Conservation (phyloP, 2,888 invertebrate species). For the Acronicta alni region DNA sequence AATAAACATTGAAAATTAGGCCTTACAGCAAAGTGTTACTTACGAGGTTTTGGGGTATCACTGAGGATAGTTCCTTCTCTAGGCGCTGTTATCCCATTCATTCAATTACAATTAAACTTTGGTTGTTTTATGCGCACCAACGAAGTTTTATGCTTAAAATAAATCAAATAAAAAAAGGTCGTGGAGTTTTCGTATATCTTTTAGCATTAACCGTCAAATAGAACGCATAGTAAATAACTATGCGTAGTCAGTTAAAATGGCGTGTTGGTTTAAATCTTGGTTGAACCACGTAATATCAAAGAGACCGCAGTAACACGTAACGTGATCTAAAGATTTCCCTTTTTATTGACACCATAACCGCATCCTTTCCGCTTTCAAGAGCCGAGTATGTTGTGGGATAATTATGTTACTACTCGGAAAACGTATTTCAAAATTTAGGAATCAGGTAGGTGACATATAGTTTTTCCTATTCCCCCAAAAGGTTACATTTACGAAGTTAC, state of each 20-base stretch:
- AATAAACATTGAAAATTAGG: too few species aligned
- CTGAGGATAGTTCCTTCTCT: too few species aligned
- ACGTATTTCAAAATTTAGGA: too few species aligned
- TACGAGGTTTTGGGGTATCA: too few species aligned
- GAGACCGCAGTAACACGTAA: constrained; percentile 44
- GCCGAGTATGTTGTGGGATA: constrained; percentile 17
- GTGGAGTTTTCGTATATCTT: not conserved
- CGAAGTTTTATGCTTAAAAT: too few species aligned
- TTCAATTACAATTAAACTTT: too few species aligned
- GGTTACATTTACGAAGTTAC: too few species aligned
- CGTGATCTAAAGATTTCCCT: constrained; percentile 40
- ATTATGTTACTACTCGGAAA: not conserved
- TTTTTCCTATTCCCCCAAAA: too few species aligned
- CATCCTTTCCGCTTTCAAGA: constrained; percentile 45
- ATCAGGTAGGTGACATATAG: too few species aligned
- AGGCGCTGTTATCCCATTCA: too few species aligned
- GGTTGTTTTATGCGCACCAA: too few species aligned
- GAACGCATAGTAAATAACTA: constrained; percentile 20
- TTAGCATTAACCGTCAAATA: constrained; percentile 9
- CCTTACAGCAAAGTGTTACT: too few species aligned
- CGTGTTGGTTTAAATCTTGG: constrained; percentile 33
- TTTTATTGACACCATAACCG: constrained; percentile 51
- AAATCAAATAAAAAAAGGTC: not conserved
- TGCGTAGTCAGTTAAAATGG: constrained; percentile 22
- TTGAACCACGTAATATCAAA: constrained; percentile 21